These are phyloP conservation scores for Hemithea aestivaria DNA, from an alignment of 2,888 invertebrate species.

Conservation along the genomic window DNA sequence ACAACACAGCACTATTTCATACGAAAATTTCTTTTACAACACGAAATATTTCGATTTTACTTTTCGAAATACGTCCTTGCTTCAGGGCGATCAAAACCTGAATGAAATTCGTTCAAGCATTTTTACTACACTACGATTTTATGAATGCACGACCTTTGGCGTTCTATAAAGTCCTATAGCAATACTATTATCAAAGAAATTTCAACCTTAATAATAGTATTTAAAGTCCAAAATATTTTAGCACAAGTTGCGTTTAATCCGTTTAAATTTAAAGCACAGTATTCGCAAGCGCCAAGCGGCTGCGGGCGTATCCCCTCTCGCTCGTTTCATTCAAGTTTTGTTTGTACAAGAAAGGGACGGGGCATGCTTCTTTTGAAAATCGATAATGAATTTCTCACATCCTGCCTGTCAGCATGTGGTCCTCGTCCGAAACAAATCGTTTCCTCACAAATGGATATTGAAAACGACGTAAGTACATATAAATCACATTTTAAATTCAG, in stretches of 20 bases:
- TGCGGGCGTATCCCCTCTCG: slow-evolving; percentile 44
- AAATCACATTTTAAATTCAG: slow-evolving; percentile 6
- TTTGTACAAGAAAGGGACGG: slow-evolving; percentile 29
- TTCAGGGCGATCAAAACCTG: too few relatives aligned
- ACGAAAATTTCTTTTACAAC: not conserved
- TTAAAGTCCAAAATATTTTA: too few relatives aligned
- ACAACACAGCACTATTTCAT: not conserved
- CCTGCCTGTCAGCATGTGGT: slow-evolving; percentile 72
- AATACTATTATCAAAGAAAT: too few relatives aligned
- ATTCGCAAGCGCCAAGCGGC: slow-evolving; percentile 22
- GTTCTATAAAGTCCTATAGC: too few relatives aligned
- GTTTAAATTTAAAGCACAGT: not conserved
- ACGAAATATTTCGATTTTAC: slow-evolving; percentile 2
- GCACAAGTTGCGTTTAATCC: too few relatives aligned
- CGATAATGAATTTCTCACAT: slow-evolving; percentile 69
- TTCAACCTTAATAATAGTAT: too few relatives aligned
- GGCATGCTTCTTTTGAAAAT: slow-evolving; percentile 54
- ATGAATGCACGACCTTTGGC: too few relatives aligned
- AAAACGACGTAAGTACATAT: slow-evolving; percentile 12
- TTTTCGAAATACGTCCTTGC: slow-evolving; percentile 1
- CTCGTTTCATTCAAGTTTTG: slow-evolving; percentile 9
- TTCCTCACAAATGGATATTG: slow-evolving; percentile 46
- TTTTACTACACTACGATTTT: too few relatives aligned
- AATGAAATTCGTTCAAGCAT: too few relatives aligned
- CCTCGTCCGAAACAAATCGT: slow-evolving; percentile 73